These are phyloP conservation scores for Oscheius sp. DNA, from an alignment of 2,888 invertebrate species.

Conservation along the genomic window DNA sequence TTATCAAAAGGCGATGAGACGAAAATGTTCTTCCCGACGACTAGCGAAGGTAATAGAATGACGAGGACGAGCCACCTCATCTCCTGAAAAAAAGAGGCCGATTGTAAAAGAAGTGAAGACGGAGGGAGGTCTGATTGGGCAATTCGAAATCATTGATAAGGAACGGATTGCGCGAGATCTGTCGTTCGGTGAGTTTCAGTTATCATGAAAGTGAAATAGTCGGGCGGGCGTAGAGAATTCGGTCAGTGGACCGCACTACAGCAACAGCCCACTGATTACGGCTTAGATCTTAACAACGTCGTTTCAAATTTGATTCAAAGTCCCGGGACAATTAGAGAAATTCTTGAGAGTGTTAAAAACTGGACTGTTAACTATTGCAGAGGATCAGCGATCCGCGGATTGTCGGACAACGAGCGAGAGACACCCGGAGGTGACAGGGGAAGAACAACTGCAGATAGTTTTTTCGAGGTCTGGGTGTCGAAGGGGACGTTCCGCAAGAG, in stretches of 20 bases:
- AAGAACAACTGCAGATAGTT: constrained; percentile 9
- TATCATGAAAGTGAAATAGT: constrained; percentile 37
- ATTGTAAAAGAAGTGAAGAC: background rate
- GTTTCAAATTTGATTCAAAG: constrained; percentile 10
- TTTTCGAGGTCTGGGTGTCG: background rate
- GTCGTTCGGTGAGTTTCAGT: constrained; percentile 25
- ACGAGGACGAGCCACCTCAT: constrained; percentile 12
- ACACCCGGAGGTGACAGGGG: background rate
- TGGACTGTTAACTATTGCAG: too few species aligned
- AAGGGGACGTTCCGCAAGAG: constrained; percentile 6
- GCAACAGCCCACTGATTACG: constrained; percentile 21
- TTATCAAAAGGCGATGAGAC: constrained; percentile 72
- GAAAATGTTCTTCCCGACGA: constrained; percentile 55
- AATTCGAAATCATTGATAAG: too few species aligned
- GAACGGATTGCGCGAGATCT: background rate
- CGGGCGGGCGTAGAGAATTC: constrained; percentile 31
- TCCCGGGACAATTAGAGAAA: background rate
- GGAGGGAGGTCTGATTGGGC: too few species aligned
- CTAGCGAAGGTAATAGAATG: constrained; percentile 6
- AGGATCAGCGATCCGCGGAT: background rate
- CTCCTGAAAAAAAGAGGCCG: constrained; percentile 9
- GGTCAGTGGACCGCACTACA: constrained; percentile 37
- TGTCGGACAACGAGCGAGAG: background rate
- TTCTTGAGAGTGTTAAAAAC: too few species aligned
- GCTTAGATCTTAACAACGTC: constrained; percentile 18